Evolutionary conservation across 2,797 vertebrate species (phyloP).

Genomic region (Coregonus sp.): DNA sequence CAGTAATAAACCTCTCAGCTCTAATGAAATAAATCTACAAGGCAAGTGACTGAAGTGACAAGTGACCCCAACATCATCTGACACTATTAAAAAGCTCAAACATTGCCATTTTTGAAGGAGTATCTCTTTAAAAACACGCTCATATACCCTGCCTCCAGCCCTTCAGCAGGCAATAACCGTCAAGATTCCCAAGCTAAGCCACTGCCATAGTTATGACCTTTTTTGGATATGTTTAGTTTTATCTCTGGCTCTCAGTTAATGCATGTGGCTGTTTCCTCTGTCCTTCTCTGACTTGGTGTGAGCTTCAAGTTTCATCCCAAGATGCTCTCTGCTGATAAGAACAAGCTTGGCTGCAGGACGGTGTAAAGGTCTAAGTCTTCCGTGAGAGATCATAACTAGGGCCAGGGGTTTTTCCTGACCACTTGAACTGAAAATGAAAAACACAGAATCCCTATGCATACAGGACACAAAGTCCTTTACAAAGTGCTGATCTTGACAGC

Average conservation of each 20-base stretch:
- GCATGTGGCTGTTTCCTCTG: constrained; percentile 65
- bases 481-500: background rate
- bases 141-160: background rate
- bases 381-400: too few species aligned
- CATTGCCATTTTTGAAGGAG: background rate
- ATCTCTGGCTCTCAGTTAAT: constrained; percentile 66
- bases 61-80: background rate
- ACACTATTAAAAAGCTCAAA: background rate
- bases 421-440: background rate
- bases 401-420: background rate
- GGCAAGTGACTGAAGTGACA: background rate
- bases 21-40: background rate
- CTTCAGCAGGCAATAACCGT: constrained; percentile 25
- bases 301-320: background rate
- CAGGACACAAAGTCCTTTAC: background rate
- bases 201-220: constrained; percentile 64
- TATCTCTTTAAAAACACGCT: background rate
- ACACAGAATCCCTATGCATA: background rate
- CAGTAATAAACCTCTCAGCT: background rate
- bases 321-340: constrained; percentile 36
- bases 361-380: background rate
- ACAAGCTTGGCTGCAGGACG: background rate
- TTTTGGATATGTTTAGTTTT: constrained; percentile 74
- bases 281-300: constrained; percentile 48
- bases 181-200: constrained; percentile 20